Base-by-base conservation (phyloP, 2,797 vertebrate species). In the Anguilla pacifica region DNA sequence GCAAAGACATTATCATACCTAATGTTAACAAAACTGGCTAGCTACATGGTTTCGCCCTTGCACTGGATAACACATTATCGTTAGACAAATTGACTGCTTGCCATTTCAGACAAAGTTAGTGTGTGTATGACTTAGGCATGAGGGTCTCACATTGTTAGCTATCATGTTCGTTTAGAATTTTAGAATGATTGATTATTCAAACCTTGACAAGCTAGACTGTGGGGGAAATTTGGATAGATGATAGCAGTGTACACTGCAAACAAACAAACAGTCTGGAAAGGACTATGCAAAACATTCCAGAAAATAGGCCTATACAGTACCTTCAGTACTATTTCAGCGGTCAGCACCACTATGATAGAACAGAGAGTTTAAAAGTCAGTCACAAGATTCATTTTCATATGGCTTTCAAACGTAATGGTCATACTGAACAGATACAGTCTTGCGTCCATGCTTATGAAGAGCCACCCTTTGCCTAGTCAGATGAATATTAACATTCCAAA, bases 291-390 rank as follows among this genome's bases (percentile, higher is more conserved):
- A 43, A 74, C 46, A 70, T 3, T 81, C 91, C 90, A 85, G 67
- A 91, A 89, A 90, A 35, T 4, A 15, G 0, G 43, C 5, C 31
- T 28, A 74, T 39, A 83, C 81, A 91, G 94, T 96, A 99, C 99
- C 97, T 99, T 99, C 88, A 99, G 95, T 88, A 98, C 95, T 85
- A 96, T 98, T 92, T 99, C 98, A 89, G 96, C 95, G 86, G 98
- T 95, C 95, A 99, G 94, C 92, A 99, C 98, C 95, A 99, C 98
- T 99, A 92, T 86, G 96, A 94, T 92, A 49, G 28, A 94, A 95
- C 90, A 93, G 74, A 86, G 88, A 83, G 49, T 88, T 15, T 25
- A 91, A 92, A 25, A 89, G 88, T 89, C 70, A 86, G 70, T 59
- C 15, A 43, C 49, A 31, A 57, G 79, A 83, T 51, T 2, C 64